phyloP scores from a whole-genome alignment of 2,113 vertebrate species.

The Gila orcuttii region DNA sequence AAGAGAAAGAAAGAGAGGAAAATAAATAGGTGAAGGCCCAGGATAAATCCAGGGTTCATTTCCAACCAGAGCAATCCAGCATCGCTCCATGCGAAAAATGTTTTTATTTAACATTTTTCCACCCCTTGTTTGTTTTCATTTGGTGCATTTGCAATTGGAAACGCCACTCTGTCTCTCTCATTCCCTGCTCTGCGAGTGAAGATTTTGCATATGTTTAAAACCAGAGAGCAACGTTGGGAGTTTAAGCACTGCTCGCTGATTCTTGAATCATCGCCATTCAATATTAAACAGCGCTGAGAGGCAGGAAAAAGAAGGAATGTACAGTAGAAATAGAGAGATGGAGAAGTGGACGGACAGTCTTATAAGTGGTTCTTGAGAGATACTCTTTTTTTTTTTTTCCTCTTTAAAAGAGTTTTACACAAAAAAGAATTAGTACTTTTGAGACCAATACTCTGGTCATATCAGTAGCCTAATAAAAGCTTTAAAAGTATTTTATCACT shows the following conservation, averaged over 20 bases:
- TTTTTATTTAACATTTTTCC: slow-evolving; percentile 53
- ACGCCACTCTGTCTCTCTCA: slow-evolving; percentile 54
- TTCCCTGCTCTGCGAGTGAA: slow-evolving; percentile 47
- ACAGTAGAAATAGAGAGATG: slow-evolving; percentile 16
- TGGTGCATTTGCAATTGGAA: slow-evolving; percentile 64
- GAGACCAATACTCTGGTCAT: neutral
- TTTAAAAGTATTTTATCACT: neutral
- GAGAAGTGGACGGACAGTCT: neutral
- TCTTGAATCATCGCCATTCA: slow-evolving; percentile 62
- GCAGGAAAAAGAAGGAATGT: neutral
- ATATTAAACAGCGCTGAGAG: slow-evolving; percentile 41
- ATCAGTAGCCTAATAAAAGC: neutral
- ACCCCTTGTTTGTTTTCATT: slow-evolving; percentile 68
- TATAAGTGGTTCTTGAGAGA: neutral
- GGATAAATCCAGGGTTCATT: slow-evolving; percentile 61
- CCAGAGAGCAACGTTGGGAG: slow-evolving; percentile 33
- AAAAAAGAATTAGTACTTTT: neutral
- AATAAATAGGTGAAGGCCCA: slow-evolving; percentile 58
- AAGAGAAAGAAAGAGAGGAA: slow-evolving; percentile 52
- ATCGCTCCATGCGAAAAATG: slow-evolving; percentile 62
- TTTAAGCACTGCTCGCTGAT: slow-evolving; percentile 64
- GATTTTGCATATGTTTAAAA: slow-evolving; percentile 68
- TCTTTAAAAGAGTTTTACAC: neutral
- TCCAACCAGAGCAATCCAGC: slow-evolving; percentile 64
- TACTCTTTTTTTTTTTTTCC: neutral